Base-by-base conservation (phyloP, 2,888 invertebrate genomes). In the Amblyteles armatorius region DNA sequence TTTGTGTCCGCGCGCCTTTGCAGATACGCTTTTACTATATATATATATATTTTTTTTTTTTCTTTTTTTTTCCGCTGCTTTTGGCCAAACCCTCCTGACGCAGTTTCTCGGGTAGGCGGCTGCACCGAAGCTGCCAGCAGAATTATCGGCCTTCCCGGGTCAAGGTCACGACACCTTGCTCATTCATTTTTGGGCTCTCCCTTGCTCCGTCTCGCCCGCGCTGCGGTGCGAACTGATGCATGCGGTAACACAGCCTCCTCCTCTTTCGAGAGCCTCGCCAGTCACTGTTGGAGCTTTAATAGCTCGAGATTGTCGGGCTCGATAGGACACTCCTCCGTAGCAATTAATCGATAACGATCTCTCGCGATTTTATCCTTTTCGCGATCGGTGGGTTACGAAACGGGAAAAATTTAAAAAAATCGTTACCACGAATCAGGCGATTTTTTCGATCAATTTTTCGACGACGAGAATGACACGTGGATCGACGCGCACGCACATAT, bases 151-250 rank as follows among this genome's bases (percentile, higher is more conserved):
- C 77, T 81, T 78, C 81, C 63, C 69, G 65, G 85, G 88, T 86
- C 87, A 84, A 88, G 78, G 79, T 78, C 72, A 80, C 77, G 85
- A 79, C 82, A 84, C 79, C 76, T 77, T 82, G 82, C 65, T 71
- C 79, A 85, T 82, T 73, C 79, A 82, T 82, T 82, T 82, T 68
- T 72, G 79, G 79, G 76, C 76, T 82, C 74, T 76, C 71, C 29
- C 29, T 29, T 5, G 33, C 19, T 76, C 76, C 60, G 33, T 55
- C 67, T 26, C 71, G 48, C 77, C 19, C 22, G 22, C 57, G 57
- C 57, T 26, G 22, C 57, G 57, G 4, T 1, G 11, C 11, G 13
- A 57, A 13, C 57, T 26, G 26, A 57, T 11, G 57, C 57, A 57
- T 11, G 57, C 57, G 57, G 57, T 57, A 57, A 44, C 44, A 16